Conservation (phyloP, 92 coral and sea anemone species). For the Actinernus sp. region DNA sequence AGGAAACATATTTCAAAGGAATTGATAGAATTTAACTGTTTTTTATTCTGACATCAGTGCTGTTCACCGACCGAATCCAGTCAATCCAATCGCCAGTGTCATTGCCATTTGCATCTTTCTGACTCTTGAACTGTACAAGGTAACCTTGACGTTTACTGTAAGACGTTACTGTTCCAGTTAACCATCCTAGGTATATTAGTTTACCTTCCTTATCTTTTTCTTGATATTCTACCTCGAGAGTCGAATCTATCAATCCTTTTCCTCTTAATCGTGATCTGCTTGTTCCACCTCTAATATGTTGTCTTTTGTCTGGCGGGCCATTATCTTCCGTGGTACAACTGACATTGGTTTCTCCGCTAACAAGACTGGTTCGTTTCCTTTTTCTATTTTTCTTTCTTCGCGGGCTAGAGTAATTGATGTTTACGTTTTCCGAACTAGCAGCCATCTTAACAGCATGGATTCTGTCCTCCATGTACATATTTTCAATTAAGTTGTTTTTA, state of each 20-base stretch:
- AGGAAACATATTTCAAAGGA: no score
- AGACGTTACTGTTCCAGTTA: conserved; percentile 36
- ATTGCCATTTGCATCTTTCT: conserved; percentile 25
- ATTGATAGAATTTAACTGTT: no score
- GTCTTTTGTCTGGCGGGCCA: conserved; percentile 53
- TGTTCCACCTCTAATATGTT: conserved; percentile 13
- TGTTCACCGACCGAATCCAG: no score
- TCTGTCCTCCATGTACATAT: conserved; percentile 55
- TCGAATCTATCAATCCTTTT: conserved; percentile 23
- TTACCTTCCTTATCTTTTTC: conserved; percentile 41
- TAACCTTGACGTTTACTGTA: conserved; percentile 43
- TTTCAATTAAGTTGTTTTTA: conserved; percentile 27
- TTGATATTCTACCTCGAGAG: conserved; percentile 45
- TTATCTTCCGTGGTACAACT: no score
- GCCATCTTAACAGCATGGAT: conserved; percentile 46
- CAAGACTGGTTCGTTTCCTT: conserved; percentile 1
- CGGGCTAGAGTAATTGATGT: not conserved
- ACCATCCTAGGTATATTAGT: conserved; percentile 37
- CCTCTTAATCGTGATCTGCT: conserved; percentile 28
- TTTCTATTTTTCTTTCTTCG: not conserved
- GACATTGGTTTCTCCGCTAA: not conserved
- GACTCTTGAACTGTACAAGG: conserved; percentile 45
- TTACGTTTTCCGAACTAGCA: conserved; percentile 17
- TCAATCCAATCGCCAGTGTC: no score
- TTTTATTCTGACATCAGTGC: no score